phyloP scores from a whole-genome alignment of 2,888 invertebrate genomes.

The Ditula angustiorana region DNA sequence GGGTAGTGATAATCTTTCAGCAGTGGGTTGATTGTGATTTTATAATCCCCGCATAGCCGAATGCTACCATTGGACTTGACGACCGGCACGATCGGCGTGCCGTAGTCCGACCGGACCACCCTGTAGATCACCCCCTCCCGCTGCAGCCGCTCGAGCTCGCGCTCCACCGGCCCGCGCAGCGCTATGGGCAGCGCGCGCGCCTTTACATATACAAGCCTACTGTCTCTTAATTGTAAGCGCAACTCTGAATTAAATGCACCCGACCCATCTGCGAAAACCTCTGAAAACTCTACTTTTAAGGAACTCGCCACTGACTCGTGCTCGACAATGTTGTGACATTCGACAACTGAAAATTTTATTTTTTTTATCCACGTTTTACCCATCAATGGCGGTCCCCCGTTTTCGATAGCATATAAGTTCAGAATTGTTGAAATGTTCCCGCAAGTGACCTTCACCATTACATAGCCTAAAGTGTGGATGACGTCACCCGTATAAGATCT shows the following conservation, averaged over 20 bases:
- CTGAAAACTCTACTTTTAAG: slow-evolving; percentile 14
- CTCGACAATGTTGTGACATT: slow-evolving; percentile 7
- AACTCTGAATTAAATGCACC: slow-evolving; percentile 35
- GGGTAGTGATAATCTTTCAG: slow-evolving; percentile 33
- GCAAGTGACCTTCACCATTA: no score
- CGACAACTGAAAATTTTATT: not conserved
- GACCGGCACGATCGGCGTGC: slow-evolving; percentile 46
- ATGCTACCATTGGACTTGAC: slow-evolving; percentile 41
- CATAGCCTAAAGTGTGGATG: no score
- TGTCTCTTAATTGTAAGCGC: slow-evolving; percentile 27
- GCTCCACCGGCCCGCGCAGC: slow-evolving; percentile 44
- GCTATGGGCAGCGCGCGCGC: slow-evolving; percentile 47
- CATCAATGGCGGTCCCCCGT: slow-evolving; percentile 13
- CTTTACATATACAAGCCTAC: slow-evolving; percentile 38
- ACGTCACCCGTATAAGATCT: no score
- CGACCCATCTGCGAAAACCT: slow-evolving; percentile 22
- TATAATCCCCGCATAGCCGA: slow-evolving; percentile 36
- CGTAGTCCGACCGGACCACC: slow-evolving; percentile 48
- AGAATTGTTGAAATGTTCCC: not conserved
- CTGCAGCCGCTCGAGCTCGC: slow-evolving; percentile 47
- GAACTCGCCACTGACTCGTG: slow-evolving; percentile 3
- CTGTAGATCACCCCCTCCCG: slow-evolving; percentile 44
- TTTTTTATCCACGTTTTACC: slow-evolving; percentile 7
- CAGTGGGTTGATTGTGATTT: slow-evolving; percentile 32
- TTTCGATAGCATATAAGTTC: slow-evolving; percentile 9